Conservation (phyloP, 2,797 vertebrate genomes). For the Pyrocephalus nanus region DNA sequence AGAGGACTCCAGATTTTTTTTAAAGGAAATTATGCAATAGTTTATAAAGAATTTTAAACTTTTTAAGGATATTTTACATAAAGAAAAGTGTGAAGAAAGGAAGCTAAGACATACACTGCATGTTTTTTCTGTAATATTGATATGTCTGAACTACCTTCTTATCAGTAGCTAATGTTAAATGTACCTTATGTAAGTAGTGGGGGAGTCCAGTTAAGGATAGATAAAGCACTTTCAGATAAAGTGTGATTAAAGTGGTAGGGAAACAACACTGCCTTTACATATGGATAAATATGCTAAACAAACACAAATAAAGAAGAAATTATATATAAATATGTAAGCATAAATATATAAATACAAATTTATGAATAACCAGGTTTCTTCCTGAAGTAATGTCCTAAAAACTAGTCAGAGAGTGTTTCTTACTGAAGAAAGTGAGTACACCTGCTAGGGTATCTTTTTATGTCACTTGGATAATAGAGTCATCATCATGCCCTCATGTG, state of each 20-base stretch:
- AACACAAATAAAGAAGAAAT: not conserved
- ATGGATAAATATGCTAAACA: not conserved
- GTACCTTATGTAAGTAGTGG: not conserved
- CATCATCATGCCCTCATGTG: slow-evolving; percentile 78
- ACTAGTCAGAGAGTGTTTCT: not conserved
- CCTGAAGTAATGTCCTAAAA: not conserved
- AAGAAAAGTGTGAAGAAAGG: not conserved
- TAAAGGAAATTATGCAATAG: not conserved
- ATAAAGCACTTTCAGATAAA: not conserved
- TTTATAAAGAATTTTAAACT: not conserved
- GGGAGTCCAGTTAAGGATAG: not conserved
- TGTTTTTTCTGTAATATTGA: not conserved
- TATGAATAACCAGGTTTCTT: not conserved
- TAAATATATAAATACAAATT: not conserved
- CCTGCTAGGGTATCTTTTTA: slow-evolving; percentile 67
- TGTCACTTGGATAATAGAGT: slow-evolving; percentile 80
- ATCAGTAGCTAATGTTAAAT: not conserved
- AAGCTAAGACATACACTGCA: not conserved
- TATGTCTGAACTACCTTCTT: not conserved
- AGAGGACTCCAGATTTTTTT: not conserved
- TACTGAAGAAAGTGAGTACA: slow-evolving; percentile 42
- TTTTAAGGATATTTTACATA: not conserved
- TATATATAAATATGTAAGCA: not conserved
- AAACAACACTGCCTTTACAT: not conserved
- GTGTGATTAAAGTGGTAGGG: not conserved